Percentiles rank a stretch among this genome's conserved stretches.
These are phyloP conservation scores for Eupithecia exiguata DNA, from an alignment of 2,888 invertebrate species.

Conservation along the genomic window DNA sequence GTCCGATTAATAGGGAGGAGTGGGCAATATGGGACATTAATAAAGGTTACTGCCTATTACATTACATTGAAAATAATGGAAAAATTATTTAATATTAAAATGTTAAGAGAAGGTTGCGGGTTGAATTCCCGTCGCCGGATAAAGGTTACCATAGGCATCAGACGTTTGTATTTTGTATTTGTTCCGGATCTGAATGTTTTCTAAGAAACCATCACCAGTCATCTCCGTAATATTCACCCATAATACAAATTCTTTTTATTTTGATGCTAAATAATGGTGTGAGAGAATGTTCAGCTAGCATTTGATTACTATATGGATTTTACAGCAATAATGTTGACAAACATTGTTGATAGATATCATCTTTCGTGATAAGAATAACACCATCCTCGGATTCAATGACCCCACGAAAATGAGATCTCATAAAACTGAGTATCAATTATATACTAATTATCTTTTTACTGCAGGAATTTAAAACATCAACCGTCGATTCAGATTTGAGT, in stretches of 20 bases:
- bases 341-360: no score
- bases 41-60: no score
- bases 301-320: no score
- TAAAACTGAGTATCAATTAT: background rate
- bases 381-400: background rate
- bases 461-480: background rate
- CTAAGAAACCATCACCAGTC: no score
- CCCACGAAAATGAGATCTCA: background rate
- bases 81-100: background rate
- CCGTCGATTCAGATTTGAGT: background rate
- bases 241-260: no score
- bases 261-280: no score
- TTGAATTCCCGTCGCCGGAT: background rate
- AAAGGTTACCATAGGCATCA: background rate
- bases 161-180: no score
- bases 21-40: background rate
- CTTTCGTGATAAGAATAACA: background rate
- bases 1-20: slow-evolving; percentile 6
- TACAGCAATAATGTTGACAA: background rate
- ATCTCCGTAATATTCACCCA: no score
- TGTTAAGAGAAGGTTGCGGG: background rate
- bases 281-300: background rate
- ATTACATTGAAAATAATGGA: no score
- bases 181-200: no score
- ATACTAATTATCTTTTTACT: background rate